Evolutionary conservation across 1,140 invertebrate species (phyloP), one percentile per base, ranked within the genome.

Genomic region (Eupristina koningsbergeri): DNA sequence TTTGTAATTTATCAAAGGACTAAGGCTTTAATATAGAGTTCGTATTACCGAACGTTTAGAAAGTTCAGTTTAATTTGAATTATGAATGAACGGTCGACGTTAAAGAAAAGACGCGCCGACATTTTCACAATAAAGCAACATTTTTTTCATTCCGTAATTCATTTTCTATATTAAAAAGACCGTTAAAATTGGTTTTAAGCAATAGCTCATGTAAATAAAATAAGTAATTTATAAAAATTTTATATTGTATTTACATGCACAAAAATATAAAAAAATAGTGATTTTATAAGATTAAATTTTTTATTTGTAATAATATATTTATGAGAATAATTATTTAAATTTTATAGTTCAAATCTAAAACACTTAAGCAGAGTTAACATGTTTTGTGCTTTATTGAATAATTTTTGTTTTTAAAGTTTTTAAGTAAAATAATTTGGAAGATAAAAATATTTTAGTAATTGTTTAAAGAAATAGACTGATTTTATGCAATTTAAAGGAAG

Each of bases 1-100:
- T 78, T 69, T 17, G 64, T n/a, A 78, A 82, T 82, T 53, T 67
- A 76, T 76, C 73, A 81, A 79, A 67, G 84, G 77, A 80, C 84
- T 79, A 64, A 79, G 75, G 84, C 83, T 83, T 84, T 41, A 78
- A 78, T 78, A 78, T 61, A 22, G 39, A 19, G 45, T 61, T 76
- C 50, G 50, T 61, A 76, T 58, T 76, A 76, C 45, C 41, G 45
- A 73, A 45, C 39, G 41, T 73, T 73, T 29, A 73, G 41, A 73
- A 73, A 73, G 73, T 75, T 50, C 2, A 22, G 17, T 29, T 34
- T n/a, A 47, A 75, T 31, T 75, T 75, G n/a, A 47, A 75, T 74
- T 74, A 74, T 47, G 22, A 71, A 41, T 47, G 34, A 7, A 45
- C 29, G 26, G n/a, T 29, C 69, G 69, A 45, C 64, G 31, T 67